Evolutionary conservation across 1,140 invertebrate species (phyloP).

Genomic region (Zophobas morio): DNA sequence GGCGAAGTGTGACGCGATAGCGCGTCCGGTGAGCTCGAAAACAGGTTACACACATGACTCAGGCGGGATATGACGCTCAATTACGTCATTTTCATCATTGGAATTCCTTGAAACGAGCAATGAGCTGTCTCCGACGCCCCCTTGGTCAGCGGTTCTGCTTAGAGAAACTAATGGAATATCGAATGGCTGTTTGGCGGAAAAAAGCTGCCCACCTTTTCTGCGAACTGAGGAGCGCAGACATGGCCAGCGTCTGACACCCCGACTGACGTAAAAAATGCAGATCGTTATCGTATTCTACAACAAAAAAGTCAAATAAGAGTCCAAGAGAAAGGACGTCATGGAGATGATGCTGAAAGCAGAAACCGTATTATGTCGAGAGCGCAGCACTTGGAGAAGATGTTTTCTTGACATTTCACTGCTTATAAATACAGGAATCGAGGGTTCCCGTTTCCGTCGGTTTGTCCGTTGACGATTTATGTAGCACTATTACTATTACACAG

Average conservation of each 20-base stretch:
- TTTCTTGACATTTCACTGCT: too few relatives aligned
- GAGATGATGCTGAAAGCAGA: too few relatives aligned
- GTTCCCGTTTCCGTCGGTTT: too few relatives aligned
- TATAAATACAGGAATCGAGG: too few relatives aligned
- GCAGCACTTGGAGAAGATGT: too few relatives aligned
- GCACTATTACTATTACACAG: too few relatives aligned
- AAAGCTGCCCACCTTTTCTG: conserved; percentile 27
- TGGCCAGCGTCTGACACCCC: conserved; percentile 1
- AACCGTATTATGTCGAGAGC: too few relatives aligned
- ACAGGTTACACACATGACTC: conserved; percentile 39
- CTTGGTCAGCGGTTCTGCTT: conserved; percentile 19
- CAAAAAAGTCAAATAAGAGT: too few relatives aligned
- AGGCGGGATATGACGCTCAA: conserved; percentile 46
- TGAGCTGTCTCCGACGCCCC: conserved; percentile 45
- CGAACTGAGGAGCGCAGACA: conserved; percentile 18
- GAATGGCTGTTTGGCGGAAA: conserved; percentile 22
- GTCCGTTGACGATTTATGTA: too few relatives aligned
- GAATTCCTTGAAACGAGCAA: conserved; percentile 46
- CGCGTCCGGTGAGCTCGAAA: conserved; percentile 34
- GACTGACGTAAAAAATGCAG: conserved; percentile 4
- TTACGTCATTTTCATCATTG: conserved; percentile 53
- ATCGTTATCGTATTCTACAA: too few relatives aligned
- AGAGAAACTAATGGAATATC: conserved; percentile 36
- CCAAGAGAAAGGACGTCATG: too few relatives aligned
- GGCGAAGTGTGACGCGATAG: conserved; percentile 19